Conservation (phyloP, 2,888 invertebrate species). For the Catocala nupta region DNA sequence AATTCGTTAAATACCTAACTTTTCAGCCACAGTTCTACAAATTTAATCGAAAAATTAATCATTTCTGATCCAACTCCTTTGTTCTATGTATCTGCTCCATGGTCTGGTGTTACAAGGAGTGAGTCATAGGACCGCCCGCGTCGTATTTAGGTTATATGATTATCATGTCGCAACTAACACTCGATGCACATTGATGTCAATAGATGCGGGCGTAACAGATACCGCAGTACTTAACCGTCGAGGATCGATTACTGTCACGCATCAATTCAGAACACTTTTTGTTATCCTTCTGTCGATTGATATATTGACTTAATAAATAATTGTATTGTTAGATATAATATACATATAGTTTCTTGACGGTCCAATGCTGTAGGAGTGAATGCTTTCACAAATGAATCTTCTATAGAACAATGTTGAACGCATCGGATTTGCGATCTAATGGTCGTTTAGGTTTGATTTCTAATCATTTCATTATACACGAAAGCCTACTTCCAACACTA, state of each 20-base stretch:
- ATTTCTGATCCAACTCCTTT: neutral
- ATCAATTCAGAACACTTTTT: constrained; percentile 46
- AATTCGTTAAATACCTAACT: too few species aligned
- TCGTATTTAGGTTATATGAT: constrained; percentile 68
- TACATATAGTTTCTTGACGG: too few species aligned
- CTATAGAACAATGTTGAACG: too few species aligned
- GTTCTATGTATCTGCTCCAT: constrained; percentile 12
- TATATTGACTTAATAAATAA: constrained; percentile 27
- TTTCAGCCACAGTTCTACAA: too few species aligned
- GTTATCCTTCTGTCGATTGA: constrained; percentile 44
- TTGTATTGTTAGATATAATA: constrained; percentile 3
- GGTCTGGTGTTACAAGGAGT: constrained; percentile 41
- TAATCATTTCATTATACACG: too few species aligned
- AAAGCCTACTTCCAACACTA: too few species aligned
- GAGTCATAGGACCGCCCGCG: constrained; percentile 66
- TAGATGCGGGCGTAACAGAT: constrained; percentile 68
- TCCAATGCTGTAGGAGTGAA: too few species aligned
- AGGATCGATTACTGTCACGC: constrained; percentile 58
- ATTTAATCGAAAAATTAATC: constrained; percentile 1
- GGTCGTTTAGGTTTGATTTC: too few species aligned
- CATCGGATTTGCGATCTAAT: too few species aligned
- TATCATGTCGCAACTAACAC: constrained; percentile 67
- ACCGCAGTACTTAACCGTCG: constrained; percentile 55
- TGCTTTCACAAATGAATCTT: too few species aligned
- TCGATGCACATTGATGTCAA: constrained; percentile 66